A percentile compares a stretch with the other conserved stretches of the same genome.
phyloP scores from a whole-genome alignment of 2,797 vertebrate genomes.

The Pipistrellus nathusii region DNA sequence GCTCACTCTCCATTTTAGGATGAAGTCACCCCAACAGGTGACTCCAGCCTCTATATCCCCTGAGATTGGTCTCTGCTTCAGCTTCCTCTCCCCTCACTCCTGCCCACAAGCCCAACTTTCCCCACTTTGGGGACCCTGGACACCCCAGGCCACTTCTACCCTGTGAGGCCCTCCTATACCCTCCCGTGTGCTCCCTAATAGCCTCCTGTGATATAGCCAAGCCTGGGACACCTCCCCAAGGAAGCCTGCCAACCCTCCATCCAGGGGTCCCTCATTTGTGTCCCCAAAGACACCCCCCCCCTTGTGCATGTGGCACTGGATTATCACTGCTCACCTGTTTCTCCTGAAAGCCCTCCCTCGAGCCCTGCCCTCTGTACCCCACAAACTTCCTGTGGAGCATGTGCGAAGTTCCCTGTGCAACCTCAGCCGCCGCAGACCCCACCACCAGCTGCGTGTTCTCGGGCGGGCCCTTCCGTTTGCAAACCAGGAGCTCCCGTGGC shows the following conservation, averaged over 20 bases:
- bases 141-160: accelerated
- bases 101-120: background rate
- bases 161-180: accelerated
- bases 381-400: background rate
- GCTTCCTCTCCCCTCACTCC: background rate
- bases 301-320: accelerated
- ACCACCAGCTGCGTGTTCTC: background rate
- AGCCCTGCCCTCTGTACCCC: slow-evolving; percentile 36
- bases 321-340: background rate
- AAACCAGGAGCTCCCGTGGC: background rate
- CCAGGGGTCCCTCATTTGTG: background rate
- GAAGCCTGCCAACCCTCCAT: background rate
- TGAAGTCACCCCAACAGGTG: background rate
- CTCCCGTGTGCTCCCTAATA: background rate
- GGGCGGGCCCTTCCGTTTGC: background rate
- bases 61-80: background rate
- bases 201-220: background rate
- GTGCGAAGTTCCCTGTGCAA: slow-evolving; percentile 62
- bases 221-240: background rate
- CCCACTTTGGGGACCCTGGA: background rate
- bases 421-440: background rate
- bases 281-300: background rate
- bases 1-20: background rate
- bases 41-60: background rate
- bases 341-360: background rate